Conservation (phyloP, 1,140 invertebrate species). For the Polypedilum vanderplanki region DNA sequence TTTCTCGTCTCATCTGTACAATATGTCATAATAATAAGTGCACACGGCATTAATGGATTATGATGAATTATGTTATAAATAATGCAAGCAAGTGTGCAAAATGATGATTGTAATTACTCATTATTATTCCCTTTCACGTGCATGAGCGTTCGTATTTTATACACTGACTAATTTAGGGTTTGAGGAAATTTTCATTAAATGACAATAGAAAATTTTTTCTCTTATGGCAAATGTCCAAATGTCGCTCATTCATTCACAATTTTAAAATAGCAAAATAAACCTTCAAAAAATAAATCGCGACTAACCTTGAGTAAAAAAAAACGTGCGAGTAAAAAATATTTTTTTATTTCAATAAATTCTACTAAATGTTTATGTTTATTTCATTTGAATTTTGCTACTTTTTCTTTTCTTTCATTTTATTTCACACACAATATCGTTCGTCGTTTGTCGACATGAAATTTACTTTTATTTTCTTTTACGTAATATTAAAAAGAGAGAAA, state of each 20-base stretch:
- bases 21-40: not conserved
- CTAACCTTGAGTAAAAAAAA: too few species aligned
- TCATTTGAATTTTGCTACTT: not conserved
- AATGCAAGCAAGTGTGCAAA: not conserved
- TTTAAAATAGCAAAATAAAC: too few species aligned
- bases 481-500: conserved; percentile 12
- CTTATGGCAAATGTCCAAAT: too few species aligned
- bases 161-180: too few species aligned
- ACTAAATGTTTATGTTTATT: conserved; percentile 20
- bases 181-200: too few species aligned
- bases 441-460: not conserved
- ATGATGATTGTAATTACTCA: not conserved
- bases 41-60: not conserved
- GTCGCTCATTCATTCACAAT: too few species aligned
- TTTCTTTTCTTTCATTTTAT: not conserved
- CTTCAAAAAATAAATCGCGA: too few species aligned
- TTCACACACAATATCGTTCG: not conserved
- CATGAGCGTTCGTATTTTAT: not conserved
- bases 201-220: too few species aligned
- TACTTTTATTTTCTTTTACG: not conserved
- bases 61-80: not conserved
- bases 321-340: too few species aligned
- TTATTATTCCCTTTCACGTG: not conserved
- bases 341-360: not conserved
- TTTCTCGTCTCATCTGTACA: not conserved